Evolutionary conservation across 1,140 invertebrate genomes (phyloP), one percentile per base, ranked within the genome.

Genomic region (Cyclina sinensis): DNA sequence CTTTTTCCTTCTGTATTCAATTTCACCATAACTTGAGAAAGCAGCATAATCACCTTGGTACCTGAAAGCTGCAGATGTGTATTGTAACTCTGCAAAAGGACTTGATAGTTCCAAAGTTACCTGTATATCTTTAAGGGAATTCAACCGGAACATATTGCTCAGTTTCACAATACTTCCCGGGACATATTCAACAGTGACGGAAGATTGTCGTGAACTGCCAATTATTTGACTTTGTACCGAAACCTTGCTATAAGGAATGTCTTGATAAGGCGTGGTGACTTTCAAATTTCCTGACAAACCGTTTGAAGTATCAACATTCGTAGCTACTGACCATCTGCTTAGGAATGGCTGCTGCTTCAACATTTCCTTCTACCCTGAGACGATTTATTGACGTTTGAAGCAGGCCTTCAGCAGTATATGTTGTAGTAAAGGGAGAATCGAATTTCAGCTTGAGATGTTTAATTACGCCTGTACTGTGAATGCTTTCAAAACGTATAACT

Each of bases 1-100:
- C 39, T 68, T 83, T 62, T 32, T 59, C 68, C n/a, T 37, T 24
- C 12, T 32, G 39, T 83, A 83, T 43, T 83, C 80, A 68, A 83
- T 68, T 39, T 83, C 46, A 14, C 54, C 80, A 30, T 65, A 59
- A 24, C 16, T 43, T 24, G 37, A n/a, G 39, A 83, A 83, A 1
- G 35, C 24, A 39, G 57, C n/a, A 9, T 30, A 43, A 37, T 68
- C 59, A 24, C 80, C 80, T 16, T 59, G n/a, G 35, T 83, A 59
- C 11, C 57, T 83, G n/a, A 65, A 65, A 37, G 32, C 30, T 35
- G 43, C 37, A 46, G 51, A 43, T 16, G 59, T n/a, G 30, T 43
- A 68, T 83, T 57, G 18, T 1, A 83, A 11, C 0, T 35, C 27
- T 43, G 37, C 62, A 83, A 65, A 83, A 14, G 80, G 80, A 24